Evolutionary conservation across 2,888 invertebrate genomes (phyloP).

Genomic region (Amphipoea oculea): DNA sequence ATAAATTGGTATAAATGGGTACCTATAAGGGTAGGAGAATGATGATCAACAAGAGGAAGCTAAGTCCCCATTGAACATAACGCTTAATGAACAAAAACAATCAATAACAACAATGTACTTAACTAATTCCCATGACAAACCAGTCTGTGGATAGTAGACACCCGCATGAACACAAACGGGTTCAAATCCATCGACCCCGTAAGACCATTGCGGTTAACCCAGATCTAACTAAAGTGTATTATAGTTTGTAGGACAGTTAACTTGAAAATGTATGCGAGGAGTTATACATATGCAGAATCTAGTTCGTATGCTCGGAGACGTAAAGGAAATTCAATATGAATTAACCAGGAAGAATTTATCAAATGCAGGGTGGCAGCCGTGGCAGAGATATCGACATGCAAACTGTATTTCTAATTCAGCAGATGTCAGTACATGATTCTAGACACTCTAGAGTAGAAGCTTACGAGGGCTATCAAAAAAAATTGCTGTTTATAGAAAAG

Average conservation of each 20-base stretch:
- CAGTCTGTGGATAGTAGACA: conserved; percentile 25
- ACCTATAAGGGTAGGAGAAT: neutral
- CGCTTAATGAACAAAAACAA: neutral
- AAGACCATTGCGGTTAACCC: conserved; percentile 57
- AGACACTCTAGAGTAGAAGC: too few relatives aligned
- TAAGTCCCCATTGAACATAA: neutral
- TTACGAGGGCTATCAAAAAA: too few relatives aligned
- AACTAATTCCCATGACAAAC: conserved; percentile 31
- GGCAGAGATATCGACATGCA: too few relatives aligned
- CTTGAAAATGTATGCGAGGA: conserved; percentile 12
- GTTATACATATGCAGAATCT: neutral
- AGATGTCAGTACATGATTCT: too few relatives aligned
- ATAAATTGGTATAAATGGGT: neutral
- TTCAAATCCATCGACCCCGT: conserved; percentile 54
- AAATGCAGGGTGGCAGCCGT: neutral
- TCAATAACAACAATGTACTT: conserved; percentile 19
- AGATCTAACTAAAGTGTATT: conserved; percentile 41
- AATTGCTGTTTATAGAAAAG: too few relatives aligned
- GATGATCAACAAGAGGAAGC: neutral
- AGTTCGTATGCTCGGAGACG: neutral
- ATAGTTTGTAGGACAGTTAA: conserved; percentile 7
- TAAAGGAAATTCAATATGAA: neutral
- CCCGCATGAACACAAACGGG: conserved; percentile 52
- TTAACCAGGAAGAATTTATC: neutral
- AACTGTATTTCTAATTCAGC: too few relatives aligned